A percentile compares a stretch with the other conserved stretches of the same genome.
Conservation (phyloP, 2,888 invertebrate genomes). For the Drosophila pegasa region DNA sequence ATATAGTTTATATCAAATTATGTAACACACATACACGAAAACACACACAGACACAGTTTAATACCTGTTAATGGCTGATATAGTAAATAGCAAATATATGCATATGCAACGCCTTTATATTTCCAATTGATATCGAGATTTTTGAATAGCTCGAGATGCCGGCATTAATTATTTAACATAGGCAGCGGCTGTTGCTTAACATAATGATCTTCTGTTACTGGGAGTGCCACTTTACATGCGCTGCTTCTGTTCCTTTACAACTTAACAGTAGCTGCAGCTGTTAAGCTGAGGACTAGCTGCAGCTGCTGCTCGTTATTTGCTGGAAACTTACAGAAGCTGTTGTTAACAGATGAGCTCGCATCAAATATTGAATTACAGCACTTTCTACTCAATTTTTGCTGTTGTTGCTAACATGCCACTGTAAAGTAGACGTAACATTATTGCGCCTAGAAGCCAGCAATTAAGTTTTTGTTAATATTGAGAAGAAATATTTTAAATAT, state of each 20-base stretch:
- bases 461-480: background rate
- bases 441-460: background rate
- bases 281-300: too few relatives aligned
- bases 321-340: background rate
- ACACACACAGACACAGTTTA: background rate
- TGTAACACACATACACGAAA: constrained; percentile 30
- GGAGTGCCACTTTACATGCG: background rate
- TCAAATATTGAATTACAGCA: background rate
- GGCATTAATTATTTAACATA: background rate
- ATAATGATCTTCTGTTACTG: too few relatives aligned
- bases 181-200: background rate
- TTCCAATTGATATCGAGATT: constrained; percentile 23
- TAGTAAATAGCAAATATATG: constrained; percentile 35
- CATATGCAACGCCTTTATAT: constrained; percentile 32
- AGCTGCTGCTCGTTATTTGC: background rate
- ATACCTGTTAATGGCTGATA: constrained; percentile 56
- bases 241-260: too few relatives aligned
- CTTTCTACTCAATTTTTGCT: background rate
- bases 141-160: background rate
- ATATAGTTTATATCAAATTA: constrained; percentile 45
- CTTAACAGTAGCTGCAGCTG: background rate
- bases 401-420: background rate
- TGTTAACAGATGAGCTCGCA: background rate
- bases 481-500: too few relatives aligned
- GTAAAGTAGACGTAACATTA: background rate